Evolutionary conservation across 2,888 invertebrate species (phyloP).

Genomic region (Pecten maximus): DNA sequence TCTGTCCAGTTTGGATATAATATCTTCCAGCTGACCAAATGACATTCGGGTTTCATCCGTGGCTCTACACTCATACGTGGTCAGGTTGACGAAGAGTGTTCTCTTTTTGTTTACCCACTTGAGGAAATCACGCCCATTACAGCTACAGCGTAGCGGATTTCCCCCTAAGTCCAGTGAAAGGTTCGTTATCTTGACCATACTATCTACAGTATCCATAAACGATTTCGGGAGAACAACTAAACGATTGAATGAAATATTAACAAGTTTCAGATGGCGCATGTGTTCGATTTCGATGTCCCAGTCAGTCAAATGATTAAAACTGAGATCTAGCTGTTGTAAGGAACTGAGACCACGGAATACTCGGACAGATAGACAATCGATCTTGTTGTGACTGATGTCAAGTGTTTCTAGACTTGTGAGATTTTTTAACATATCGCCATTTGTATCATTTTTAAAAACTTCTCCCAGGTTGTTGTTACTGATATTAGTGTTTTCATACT

Average conservation of each 20-base stretch:
- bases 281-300: conserved; percentile 26
- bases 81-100: background rate
- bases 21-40: background rate
- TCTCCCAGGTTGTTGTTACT: conserved; percentile 35
- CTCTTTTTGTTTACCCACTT: conserved; percentile 9
- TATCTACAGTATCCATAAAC: background rate
- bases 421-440: background rate
- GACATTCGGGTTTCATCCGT: background rate
- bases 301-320: conserved; percentile 12
- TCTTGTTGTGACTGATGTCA: conserved; percentile 34
- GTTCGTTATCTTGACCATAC: background rate
- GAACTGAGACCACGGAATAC: background rate
- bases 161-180: conserved; percentile 27
- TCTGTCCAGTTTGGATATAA: background rate
- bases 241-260: conserved; percentile 38
- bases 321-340: background rate
- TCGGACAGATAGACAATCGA: background rate
- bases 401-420: background rate
- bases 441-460: background rate
- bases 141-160: conserved; percentile 37
- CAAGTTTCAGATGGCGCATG: conserved; percentile 17
- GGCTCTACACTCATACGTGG: background rate
- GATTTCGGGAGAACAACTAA: background rate
- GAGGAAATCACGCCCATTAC: conserved; percentile 34
- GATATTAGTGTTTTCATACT: background rate